phyloP scores from a whole-genome alignment of 2,113 vertebrate genomes.

The Petaurus breviceps region DNA sequence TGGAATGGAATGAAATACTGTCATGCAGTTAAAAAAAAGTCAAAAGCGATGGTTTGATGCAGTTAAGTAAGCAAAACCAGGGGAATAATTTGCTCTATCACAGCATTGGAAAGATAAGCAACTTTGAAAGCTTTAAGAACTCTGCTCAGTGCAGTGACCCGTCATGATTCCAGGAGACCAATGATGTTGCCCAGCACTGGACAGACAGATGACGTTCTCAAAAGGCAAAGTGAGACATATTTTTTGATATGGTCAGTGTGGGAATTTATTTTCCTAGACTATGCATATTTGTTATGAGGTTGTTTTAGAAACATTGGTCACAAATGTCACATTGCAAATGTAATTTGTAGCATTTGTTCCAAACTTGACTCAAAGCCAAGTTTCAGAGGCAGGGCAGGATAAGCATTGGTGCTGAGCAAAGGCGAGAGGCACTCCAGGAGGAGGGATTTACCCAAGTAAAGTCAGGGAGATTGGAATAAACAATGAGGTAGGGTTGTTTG shows the following conservation, averaged over 20 bases:
- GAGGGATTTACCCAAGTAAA: neutral
- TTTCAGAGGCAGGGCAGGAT: neutral
- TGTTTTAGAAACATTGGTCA: neutral
- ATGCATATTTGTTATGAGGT: neutral
- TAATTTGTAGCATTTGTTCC: neutral
- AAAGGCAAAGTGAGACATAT: neutral
- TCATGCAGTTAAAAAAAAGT: too few relatives aligned
- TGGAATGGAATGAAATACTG: too few relatives aligned
- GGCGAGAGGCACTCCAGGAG: neutral
- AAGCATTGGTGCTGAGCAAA: neutral
- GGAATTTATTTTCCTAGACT: neutral
- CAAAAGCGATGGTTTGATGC: too few relatives aligned
- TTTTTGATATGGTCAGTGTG: neutral
- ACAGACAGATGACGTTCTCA: neutral
- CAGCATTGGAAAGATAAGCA: neutral
- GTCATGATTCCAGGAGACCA: neutral
- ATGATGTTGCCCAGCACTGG: neutral
- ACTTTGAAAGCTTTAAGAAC: too few relatives aligned
- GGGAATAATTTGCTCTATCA: neutral
- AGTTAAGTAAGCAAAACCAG: neutral
- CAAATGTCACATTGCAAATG: neutral
- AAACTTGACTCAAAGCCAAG: neutral
- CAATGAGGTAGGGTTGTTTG: neutral
- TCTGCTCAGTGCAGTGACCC: neutral
- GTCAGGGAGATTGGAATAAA: neutral